Evolutionary conservation across 2,888 invertebrate species (phyloP), one percentile per base, ranked within the genome.

Genomic region (Ecliptopera silaceata): DNA sequence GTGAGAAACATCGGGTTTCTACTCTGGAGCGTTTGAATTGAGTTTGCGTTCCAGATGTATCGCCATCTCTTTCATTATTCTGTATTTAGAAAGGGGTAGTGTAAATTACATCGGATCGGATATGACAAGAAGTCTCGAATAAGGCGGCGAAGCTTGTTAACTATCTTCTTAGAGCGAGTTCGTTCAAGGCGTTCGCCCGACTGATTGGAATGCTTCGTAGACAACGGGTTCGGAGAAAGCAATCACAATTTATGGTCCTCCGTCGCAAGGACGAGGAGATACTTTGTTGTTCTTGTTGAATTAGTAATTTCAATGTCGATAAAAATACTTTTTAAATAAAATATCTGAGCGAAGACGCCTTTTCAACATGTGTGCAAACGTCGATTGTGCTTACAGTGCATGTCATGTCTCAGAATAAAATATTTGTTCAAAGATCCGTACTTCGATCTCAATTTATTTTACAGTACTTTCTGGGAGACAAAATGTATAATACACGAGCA

Each of bases 241-340:
- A 81, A 82, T 84, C 80, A 80, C 75, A 77, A 75, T 82, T 79
- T 79, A 80, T 75, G 64, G 75, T 71, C 69, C 66, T 69, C 62
- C 65, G 52, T 57, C 65, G 66, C 64, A 70, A 71, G 65, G 60
- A 68, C 59, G 66, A 67, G 69, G 55, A 53, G 60, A 62, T 60
- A 61, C 57, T 65, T 63, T 65, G 50, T 63, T 49, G 55, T 60
- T 57, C 62, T 59, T 55, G 51, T 53, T 61, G 56, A 59, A 62
- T 65, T 45, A 59, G 47, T 57, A 18, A 59, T 61, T 56, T 58
- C 46, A 45, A 56, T 44, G 32, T 41, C 15, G 12, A 13, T 29
- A 17, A 31, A 31, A 29, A 31, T 44, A 17, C 12, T 31, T 44
- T 31, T 44, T 6, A 29, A 17, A 43, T 11, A 29, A 43, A 26